Percentiles rank a stretch among this genome's conserved stretches.
phyloP scores from a whole-genome alignment of 2,797 vertebrate species.

The Sternarchorhynchus goeldii region DNA sequence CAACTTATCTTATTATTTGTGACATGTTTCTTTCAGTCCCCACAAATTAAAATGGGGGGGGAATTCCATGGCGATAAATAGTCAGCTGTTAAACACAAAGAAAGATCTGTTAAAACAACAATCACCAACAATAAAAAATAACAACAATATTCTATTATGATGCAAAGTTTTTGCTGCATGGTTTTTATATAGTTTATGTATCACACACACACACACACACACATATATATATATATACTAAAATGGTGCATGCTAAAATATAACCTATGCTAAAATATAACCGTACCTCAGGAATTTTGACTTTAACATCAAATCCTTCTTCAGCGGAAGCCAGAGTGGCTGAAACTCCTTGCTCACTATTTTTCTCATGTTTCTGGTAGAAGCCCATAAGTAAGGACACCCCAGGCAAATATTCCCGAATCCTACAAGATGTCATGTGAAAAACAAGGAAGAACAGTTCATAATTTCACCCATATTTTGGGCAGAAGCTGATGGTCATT shows the following conservation, averaged over 20 bases:
- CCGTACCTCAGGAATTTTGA: conserved; percentile 75
- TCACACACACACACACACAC: too few relatives aligned
- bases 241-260: not conserved
- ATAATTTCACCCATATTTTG: not conserved
- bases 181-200: too few relatives aligned
- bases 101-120: conserved; percentile 16
- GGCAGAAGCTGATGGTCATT: too few relatives aligned
- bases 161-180: too few relatives aligned
- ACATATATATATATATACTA: not conserved
- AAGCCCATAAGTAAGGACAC: conserved; percentile 69
- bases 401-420: conserved; percentile 72
- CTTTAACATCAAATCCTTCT: conserved; percentile 67
- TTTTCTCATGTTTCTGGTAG: conserved; percentile 62
- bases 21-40: conserved; percentile 39
- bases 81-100: conserved; percentile 65
- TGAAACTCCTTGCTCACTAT: conserved; percentile 66
- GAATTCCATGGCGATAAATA: conserved; percentile 63
- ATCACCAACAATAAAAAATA: conserved; percentile 36
- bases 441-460: not conserved
- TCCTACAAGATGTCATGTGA: conserved; percentile 54
- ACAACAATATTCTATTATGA: not conserved
- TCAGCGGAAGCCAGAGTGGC: conserved; percentile 60
- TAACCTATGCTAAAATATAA: conserved; percentile 4
- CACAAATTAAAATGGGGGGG: conserved; percentile 56
- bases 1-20: not conserved